These are phyloP conservation scores for Synodontis membranacea DNA, from an alignment of 2,113 vertebrate species.

Conservation along the genomic window DNA sequence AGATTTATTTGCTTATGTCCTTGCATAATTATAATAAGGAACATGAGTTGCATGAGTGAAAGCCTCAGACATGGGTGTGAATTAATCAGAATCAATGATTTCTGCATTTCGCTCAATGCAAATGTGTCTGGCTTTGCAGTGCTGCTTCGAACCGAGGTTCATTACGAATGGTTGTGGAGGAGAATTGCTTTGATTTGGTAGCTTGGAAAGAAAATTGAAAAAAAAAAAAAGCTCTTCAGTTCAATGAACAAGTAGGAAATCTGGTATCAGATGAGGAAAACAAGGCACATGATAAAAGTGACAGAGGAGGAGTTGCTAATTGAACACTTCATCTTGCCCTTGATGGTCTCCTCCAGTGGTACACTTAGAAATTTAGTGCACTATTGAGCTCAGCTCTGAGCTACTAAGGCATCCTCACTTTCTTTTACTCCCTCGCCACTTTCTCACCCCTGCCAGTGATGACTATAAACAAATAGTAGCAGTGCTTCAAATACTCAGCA, in stretches of 20 bases:
- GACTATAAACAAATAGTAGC: conserved; percentile 48
- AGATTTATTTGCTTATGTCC: conserved; percentile 44
- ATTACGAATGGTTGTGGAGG: not conserved
- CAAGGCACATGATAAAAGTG: not conserved
- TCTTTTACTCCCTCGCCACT: conserved; percentile 5
- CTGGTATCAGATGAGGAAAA: not conserved
- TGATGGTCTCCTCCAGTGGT: conserved; percentile 24
- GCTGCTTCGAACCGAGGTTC: conserved; percentile 10
- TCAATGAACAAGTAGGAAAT: not conserved
- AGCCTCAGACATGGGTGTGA: conserved; percentile 32
- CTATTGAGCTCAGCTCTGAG: conserved; percentile 29
- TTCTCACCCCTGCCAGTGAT: conserved; percentile 41
- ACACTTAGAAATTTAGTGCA: conserved; percentile 31
- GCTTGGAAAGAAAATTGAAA: conserved; percentile 9
- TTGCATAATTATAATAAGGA: conserved; percentile 36
- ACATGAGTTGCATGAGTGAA: conserved; percentile 25
- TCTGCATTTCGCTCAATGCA: conserved; percentile 32
- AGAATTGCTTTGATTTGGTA: conserved; percentile 20
- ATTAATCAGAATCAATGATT: conserved; percentile 41
- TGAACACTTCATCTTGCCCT: conserved; percentile 17
- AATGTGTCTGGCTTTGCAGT: conserved; percentile 19
- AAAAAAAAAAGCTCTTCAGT: not conserved
- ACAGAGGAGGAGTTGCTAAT: conserved; percentile 1
- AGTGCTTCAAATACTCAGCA: conserved; percentile 40
- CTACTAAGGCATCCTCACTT: conserved; percentile 6